Percentiles rank a stretch among this genome's conserved stretches.
Evolutionary conservation across 2,113 vertebrate genomes (phyloP).

Genomic region (Erythrocercus mccallii): DNA sequence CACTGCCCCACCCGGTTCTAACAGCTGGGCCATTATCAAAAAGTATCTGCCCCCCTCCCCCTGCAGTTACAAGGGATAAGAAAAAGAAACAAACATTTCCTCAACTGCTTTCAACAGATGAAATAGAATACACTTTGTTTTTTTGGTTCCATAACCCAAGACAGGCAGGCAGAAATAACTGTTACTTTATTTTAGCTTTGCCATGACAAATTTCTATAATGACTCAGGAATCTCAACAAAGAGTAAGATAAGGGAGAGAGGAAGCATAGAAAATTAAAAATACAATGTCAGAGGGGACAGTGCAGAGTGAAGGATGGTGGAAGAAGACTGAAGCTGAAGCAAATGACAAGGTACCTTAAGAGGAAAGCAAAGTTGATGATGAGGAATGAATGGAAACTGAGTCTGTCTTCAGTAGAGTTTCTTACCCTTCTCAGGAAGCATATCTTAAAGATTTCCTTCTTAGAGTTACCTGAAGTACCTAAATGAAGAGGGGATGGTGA

Average conservation of each 20-base stretch:
- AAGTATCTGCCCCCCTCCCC: no score
- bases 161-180: neutral
- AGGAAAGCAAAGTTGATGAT: neutral
- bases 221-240: neutral
- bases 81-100: no score
- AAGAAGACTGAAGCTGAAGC: neutral
- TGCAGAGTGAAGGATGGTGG: neutral
- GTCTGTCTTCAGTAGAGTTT: neutral
- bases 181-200: neutral
- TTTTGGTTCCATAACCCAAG: no score
- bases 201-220: neutral
- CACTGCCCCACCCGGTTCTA: no score
- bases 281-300: neutral
- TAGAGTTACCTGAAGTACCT: neutral
- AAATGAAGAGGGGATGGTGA: neutral
- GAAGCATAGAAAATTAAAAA: neutral
- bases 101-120: no score
- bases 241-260: neutral
- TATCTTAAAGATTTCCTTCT: neutral
- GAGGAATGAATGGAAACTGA: neutral
- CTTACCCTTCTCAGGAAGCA: neutral
- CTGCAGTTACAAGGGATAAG: no score
- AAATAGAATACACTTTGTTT: no score
- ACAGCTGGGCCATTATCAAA: no score
- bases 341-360: neutral